Evolutionary conservation across 1,140 invertebrate genomes (phyloP).

Genomic region (Heliothis subflexa): DNA sequence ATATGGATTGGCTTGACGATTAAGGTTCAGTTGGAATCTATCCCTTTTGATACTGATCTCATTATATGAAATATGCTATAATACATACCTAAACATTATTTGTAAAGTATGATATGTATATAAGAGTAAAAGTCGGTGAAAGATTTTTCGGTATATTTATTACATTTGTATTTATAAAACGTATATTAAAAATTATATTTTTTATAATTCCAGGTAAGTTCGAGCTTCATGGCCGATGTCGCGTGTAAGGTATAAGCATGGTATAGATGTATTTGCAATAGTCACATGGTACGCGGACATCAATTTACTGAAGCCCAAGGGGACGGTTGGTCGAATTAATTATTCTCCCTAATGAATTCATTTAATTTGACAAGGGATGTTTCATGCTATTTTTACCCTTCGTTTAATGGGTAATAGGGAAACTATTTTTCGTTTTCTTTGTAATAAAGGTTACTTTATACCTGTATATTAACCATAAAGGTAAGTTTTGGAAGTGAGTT

Average conservation of each 20-base stretch:
- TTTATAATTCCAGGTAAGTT: constrained; percentile 34
- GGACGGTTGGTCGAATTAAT: constrained; percentile 37
- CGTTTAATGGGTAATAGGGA: neutral
- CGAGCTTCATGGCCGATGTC: neutral
- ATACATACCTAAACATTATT: no score
- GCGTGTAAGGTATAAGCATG: neutral
- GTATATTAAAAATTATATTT: neutral
- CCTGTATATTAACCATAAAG: no score
- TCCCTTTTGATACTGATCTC: no score
- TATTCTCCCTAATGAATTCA: constrained; percentile 31
- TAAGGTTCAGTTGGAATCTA: no score
- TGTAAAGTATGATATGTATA: no score
- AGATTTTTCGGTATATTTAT: no score
- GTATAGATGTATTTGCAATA: neutral
- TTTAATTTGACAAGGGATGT: constrained; percentile 24
- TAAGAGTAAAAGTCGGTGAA: no score
- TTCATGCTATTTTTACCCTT: neutral
- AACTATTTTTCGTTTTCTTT: no score
- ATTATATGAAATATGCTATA: no score
- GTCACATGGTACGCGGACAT: constrained; percentile 3
- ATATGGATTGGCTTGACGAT: neutral
- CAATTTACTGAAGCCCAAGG: constrained; percentile 8
- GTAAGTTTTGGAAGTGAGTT: no score
- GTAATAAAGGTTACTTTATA: no score
- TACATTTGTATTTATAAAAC: neutral